Conservation (phyloP, 2,113 vertebrate genomes). For the Semicossyphus pulcher region DNA sequence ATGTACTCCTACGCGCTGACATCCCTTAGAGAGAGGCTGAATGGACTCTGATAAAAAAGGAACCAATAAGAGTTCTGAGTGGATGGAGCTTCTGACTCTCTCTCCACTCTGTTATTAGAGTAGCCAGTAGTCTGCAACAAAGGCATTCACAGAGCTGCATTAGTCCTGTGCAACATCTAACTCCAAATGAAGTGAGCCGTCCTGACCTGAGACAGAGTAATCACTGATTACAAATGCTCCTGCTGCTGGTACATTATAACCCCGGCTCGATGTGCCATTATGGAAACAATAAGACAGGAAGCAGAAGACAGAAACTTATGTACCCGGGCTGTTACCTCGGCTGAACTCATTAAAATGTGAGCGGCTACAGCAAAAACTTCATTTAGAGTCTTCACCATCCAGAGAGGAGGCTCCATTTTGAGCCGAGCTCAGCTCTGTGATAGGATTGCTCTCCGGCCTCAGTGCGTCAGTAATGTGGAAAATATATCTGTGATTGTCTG, state of each 20-base stretch:
- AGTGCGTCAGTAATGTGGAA: slow-evolving; percentile 20
- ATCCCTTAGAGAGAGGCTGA: slow-evolving; percentile 68
- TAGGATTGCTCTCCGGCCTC: slow-evolving; percentile 25
- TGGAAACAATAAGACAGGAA: slow-evolving; percentile 50
- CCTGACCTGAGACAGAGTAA: slow-evolving; percentile 64
- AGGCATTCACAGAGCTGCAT: slow-evolving; percentile 66
- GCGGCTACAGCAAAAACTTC: slow-evolving; percentile 35
- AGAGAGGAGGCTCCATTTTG: slow-evolving; percentile 43
- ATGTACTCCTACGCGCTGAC: slow-evolving; percentile 64
- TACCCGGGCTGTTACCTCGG: slow-evolving; percentile 25
- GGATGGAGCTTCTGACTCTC: slow-evolving; percentile 63
- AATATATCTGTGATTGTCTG: slow-evolving; percentile 36
- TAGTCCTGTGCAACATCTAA: slow-evolving; percentile 67
- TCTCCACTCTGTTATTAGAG: slow-evolving; percentile 66
- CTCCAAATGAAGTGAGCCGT: slow-evolving; percentile 66
- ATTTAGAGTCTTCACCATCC: slow-evolving; percentile 42
- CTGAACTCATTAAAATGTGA: slow-evolving; percentile 63
- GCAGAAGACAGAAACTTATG: slow-evolving; percentile 25
- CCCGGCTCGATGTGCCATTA: slow-evolving; percentile 38
- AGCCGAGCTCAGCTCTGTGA: slow-evolving; percentile 26
- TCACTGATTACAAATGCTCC: slow-evolving; percentile 68
- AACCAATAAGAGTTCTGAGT: slow-evolving; percentile 63
- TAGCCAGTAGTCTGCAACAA: slow-evolving; percentile 63
- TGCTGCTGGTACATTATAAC: slow-evolving; percentile 40
- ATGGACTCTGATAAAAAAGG: slow-evolving; percentile 73